phyloP scores from a whole-genome alignment of 2,888 invertebrate species.

The Platypus cylindrus region DNA sequence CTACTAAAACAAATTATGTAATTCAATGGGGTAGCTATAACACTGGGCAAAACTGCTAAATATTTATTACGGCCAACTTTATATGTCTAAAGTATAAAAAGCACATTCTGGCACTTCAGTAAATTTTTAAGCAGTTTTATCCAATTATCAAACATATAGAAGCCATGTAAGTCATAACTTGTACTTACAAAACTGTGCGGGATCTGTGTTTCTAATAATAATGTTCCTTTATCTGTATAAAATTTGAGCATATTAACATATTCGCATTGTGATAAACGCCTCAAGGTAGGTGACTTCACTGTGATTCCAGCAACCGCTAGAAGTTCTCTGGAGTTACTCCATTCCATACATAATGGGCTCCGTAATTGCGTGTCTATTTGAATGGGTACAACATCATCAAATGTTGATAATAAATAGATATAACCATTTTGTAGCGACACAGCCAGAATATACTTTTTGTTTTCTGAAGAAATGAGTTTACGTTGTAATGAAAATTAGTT shows the following conservation, averaged over 20 bases:
- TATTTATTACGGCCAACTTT: no score
- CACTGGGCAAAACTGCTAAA: no score
- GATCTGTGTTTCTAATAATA: slow-evolving; percentile 68
- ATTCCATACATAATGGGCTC: slow-evolving; percentile 80
- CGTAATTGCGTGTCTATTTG: slow-evolving; percentile 72
- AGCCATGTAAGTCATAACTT: neutral
- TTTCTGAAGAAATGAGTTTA: slow-evolving; percentile 28
- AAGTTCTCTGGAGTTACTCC: slow-evolving; percentile 90
- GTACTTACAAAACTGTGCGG: slow-evolving; percentile 45
- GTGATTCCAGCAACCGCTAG: slow-evolving; percentile 81
- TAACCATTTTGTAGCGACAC: slow-evolving; percentile 83
- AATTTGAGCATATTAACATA: slow-evolving; percentile 80
- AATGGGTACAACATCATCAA: slow-evolving; percentile 86
- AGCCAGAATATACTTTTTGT: slow-evolving; percentile 65
- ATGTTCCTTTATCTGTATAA: slow-evolving; percentile 73
- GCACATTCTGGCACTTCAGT: no score
- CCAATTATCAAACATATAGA: no score
- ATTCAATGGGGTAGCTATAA: no score
- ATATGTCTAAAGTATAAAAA: no score
- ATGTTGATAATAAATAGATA: slow-evolving; percentile 77
- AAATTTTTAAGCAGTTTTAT: no score
- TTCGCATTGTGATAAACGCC: slow-evolving; percentile 37
- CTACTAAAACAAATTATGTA: no score
- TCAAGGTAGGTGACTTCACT: slow-evolving; percentile 29
- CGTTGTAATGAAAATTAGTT: no score